Conservation (phyloP, 2,888 invertebrate species). For the Chrysomela aeneicollis region DNA sequence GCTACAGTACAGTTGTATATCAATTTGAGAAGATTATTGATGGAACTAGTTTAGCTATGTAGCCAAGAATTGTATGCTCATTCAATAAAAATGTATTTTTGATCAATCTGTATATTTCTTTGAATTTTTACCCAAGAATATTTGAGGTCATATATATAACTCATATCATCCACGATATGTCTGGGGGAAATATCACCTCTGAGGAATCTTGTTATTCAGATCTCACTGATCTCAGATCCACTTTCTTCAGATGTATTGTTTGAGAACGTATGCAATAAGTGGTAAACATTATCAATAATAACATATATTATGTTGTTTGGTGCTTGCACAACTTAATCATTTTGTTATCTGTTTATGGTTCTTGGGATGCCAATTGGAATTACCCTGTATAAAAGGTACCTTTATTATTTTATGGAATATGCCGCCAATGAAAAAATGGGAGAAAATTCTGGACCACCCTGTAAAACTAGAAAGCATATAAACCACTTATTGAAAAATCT, state of each 20-base stretch:
- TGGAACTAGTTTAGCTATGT: background rate
- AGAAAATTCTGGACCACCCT: too few relatives aligned
- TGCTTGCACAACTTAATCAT: too few relatives aligned
- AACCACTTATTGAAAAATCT: background rate
- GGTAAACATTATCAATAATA: too few relatives aligned
- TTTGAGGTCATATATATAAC: background rate
- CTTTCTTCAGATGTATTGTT: background rate
- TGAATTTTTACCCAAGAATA: background rate
- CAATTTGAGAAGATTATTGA: background rate
- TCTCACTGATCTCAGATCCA: too few relatives aligned
- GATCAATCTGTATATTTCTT: background rate
- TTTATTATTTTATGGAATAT: too few relatives aligned
- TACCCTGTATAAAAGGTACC: too few relatives aligned
- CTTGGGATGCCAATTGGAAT: too few relatives aligned
- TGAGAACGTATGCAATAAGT: too few relatives aligned
- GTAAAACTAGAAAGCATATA: too few relatives aligned
- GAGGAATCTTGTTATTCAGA: background rate
- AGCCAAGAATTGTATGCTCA: background rate
- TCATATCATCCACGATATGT: background rate
- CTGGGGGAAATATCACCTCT: background rate
- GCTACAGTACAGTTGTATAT: background rate
- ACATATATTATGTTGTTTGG: too few relatives aligned
- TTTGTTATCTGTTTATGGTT: too few relatives aligned
- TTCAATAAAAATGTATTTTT: background rate
- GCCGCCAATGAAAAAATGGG: too few relatives aligned